These are phyloP conservation scores for Chromoteleia sp. DNA, from an alignment of 2,888 invertebrate genomes.

Conservation along the genomic window DNA sequence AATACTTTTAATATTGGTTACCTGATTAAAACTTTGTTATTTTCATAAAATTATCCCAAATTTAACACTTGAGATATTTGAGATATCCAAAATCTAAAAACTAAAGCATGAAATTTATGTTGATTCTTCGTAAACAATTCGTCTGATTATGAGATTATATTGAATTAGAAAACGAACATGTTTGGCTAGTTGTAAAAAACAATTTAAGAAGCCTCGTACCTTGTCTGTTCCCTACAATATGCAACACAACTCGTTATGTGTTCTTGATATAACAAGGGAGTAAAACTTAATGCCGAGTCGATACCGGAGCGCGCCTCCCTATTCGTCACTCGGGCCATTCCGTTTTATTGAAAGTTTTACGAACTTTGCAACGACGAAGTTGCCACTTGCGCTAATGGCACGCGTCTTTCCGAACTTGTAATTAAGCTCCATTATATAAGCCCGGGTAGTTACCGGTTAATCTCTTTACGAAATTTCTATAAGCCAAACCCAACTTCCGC, in stretches of 20 bases:
- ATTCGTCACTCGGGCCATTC: constrained; percentile 33
- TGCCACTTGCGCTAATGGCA: constrained; percentile 42
- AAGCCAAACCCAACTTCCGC: constrained; percentile 70
- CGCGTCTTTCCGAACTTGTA: constrained; percentile 67
- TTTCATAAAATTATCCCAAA: no score
- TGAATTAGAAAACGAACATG: no score
- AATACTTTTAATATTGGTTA: no score
- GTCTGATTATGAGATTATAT: no score
- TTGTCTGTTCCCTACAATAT: no score
- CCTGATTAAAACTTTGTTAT: no score
- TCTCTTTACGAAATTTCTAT: constrained; percentile 76
- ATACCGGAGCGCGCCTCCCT: neutral
- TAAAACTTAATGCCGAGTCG: constrained; percentile 15
- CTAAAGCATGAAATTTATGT: no score
- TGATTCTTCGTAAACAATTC: no score
- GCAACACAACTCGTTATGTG: constrained; percentile 3
- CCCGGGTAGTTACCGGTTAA: constrained; percentile 74
- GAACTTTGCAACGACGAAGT: constrained; percentile 28
- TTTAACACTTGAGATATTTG: no score
- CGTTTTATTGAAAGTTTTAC: constrained; percentile 43
- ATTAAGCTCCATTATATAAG: constrained; percentile 77
- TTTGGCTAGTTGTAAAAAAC: no score
- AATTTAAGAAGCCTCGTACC: no score
- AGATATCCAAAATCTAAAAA: no score
- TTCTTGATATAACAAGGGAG: constrained; percentile 14